phyloP scores from a whole-genome alignment of 2,113 vertebrate genomes.

The Taurulus bubalis region DNA sequence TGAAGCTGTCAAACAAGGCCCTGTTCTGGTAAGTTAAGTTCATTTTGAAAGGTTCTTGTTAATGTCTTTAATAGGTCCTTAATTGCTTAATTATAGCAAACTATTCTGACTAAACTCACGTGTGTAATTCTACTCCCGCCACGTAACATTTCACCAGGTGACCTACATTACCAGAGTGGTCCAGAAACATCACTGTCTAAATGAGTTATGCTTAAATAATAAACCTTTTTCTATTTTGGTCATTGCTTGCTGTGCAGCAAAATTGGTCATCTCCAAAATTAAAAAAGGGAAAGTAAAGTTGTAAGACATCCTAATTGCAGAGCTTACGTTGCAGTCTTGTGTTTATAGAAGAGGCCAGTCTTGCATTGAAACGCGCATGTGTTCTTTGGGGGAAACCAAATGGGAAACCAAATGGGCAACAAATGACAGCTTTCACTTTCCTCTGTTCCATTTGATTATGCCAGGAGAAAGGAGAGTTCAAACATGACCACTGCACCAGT shows the following conservation, averaged over 20 bases:
- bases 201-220: constrained; percentile 12
- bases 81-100: constrained; percentile 45
- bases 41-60: constrained; percentile 53
- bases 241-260: constrained; percentile 5
- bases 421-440: constrained; percentile 60
- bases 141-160: constrained; percentile 33
- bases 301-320: constrained; percentile 36
- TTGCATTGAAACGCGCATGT: constrained; percentile 1
- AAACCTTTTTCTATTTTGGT: background rate
- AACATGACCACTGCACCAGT: constrained; percentile 43
- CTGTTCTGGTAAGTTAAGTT: constrained; percentile 53
- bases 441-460: constrained; percentile 46
- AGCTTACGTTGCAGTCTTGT: constrained; percentile 22
- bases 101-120: constrained; percentile 55
- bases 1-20: constrained; percentile 46
- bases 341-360: constrained; percentile 34
- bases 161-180: constrained; percentile 11
- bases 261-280: constrained; percentile 27
- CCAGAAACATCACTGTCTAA: constrained; percentile 9
- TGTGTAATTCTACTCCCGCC: constrained; percentile 29
- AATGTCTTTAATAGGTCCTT: constrained; percentile 57
- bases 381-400: constrained; percentile 31
- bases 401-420: constrained; percentile 36
- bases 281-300: constrained; percentile 26
- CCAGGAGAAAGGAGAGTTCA: constrained; percentile 35